These are phyloP conservation scores for Zootoca vivipara DNA, from an alignment of 2,113 vertebrate genomes.

Conservation along the genomic window DNA sequence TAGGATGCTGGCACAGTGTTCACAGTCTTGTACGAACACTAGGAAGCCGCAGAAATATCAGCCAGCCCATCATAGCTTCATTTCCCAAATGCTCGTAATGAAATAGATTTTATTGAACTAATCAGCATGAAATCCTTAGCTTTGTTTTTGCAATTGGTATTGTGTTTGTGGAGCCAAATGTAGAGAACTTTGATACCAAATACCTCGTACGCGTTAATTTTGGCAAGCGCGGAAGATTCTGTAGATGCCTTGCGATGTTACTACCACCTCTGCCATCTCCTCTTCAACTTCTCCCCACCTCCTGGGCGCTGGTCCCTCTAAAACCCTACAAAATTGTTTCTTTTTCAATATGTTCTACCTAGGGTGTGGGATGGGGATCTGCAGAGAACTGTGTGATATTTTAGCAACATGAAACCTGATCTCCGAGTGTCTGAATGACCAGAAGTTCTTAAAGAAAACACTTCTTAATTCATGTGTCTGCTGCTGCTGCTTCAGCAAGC, in stretches of 20 bases:
- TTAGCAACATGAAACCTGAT: conserved; percentile 86
- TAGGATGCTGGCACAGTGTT: conserved; percentile 76
- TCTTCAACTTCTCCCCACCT: conserved; percentile 70
- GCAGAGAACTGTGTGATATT: conserved; percentile 87
- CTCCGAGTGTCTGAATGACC: conserved; percentile 88
- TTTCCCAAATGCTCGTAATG: conserved; percentile 95
- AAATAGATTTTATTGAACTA: conserved; percentile 93
- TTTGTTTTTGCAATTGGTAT: conserved; percentile 89
- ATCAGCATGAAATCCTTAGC: conserved; percentile 89
- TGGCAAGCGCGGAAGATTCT: conserved; percentile 89
- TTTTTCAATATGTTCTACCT: conserved; percentile 72
- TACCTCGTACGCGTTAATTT: conserved; percentile 94
- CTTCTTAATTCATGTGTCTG: conserved; percentile 80
- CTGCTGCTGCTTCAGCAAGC: conserved; percentile 77
- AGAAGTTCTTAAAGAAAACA: conserved; percentile 97
- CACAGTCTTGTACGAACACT: conserved; percentile 77
- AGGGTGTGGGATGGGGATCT: conserved; percentile 53
- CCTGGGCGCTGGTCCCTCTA: conserved; percentile 62
- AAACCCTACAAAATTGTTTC: conserved; percentile 80
- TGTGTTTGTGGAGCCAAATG: conserved; percentile 95
- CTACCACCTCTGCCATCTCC: conserved; percentile 72
- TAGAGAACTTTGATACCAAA: conserved; percentile 96
- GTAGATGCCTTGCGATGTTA: conserved; percentile 87
- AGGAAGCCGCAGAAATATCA: conserved; percentile 79
- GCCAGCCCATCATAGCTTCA: conserved; percentile 82